Base-by-base conservation (phyloP, 2,113 vertebrate species). In the Podilymbus podiceps region DNA sequence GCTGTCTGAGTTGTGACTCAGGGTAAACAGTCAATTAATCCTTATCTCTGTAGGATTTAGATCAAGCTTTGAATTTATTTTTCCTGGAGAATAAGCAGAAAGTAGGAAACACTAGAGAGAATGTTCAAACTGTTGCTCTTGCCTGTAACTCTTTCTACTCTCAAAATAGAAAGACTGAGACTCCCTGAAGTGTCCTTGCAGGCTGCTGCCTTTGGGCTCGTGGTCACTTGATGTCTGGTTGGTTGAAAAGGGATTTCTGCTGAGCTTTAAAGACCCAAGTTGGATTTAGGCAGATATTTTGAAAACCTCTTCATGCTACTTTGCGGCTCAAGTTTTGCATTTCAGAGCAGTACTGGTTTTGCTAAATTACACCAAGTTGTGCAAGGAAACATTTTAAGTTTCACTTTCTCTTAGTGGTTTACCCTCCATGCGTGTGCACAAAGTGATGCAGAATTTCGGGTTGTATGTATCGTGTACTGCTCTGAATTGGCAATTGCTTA, bases 381-480 rank as follows among this genome's bases (percentile, higher is more conserved):
- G 5, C 52, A 23, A 8, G 12, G 72, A 82, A 92, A 58, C 31
- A 8, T 8, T 8, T 85, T 42, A 73, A 49, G 79, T 93, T 96
- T 93, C 88, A 58, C 53, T 93, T 93, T 96, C 49, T 85, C 28
- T 46, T 47, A 18, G 38, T 42, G 42, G 40, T 81, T 95, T 90
- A 33, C 16, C 10, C n/a, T 89, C 20, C 3, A 1, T 1, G 3
- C 17, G 15, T 13, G 9, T 4, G 7, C 27, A 19, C 11, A 5
- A 20, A 64, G 44, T 1, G 10, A 38, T 4, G 9, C 46, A 46
- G 38, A 44, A 12, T 60, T 47, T 73, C 38, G 17, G 12, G 52
- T 21, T 1, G 1, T 25, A 33, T 1, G 1, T 25, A 33, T 74
- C 5, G 2, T 2, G 1, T 33, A 33, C 9, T 58, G 44, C 21